Conservation (phyloP, 2,888 invertebrate genomes). For the Phania funesta region DNA sequence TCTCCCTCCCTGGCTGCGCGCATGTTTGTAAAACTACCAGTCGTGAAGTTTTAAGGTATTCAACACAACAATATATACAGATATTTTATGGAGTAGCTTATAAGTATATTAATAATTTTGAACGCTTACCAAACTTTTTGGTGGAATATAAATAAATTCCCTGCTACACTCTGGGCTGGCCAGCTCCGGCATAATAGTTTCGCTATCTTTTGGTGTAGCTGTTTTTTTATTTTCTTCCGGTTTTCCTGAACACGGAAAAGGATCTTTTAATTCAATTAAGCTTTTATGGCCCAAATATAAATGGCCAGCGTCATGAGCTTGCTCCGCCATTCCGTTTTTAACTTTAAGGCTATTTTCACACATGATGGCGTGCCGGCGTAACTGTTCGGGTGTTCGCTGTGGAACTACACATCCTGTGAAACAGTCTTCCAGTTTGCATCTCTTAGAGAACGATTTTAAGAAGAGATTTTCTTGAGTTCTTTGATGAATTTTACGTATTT, state of each 20-base stretch:
- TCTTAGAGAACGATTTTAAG: slow-evolving; percentile 67
- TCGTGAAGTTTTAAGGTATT: too few relatives aligned
- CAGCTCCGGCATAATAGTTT: slow-evolving; percentile 69
- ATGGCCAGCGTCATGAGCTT: slow-evolving; percentile 71
- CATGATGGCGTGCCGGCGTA: slow-evolving; percentile 71
- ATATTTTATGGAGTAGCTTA: not conserved
- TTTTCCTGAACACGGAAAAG: slow-evolving; percentile 67
- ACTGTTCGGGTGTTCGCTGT: slow-evolving; percentile 71
- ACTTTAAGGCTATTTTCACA: slow-evolving; percentile 71
- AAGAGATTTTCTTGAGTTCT: slow-evolving; percentile 74
- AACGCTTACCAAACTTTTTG: slow-evolving; percentile 74
- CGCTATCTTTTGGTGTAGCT: slow-evolving; percentile 61
- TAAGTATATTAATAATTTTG: not conserved
- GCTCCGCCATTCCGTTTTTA: slow-evolving; percentile 66
- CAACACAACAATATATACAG: not conserved
- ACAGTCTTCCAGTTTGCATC: slow-evolving; percentile 71
- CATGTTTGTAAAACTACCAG: too few relatives aligned
- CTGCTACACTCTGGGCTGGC: slow-evolving; percentile 74
- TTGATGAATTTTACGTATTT: slow-evolving; percentile 73
- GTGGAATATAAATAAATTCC: slow-evolving; percentile 72
- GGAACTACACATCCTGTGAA: slow-evolving; percentile 73
- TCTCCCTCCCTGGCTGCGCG: too few relatives aligned
- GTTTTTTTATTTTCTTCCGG: slow-evolving; percentile 57
- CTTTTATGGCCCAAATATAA: slow-evolving; percentile 58
- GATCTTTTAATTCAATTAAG: slow-evolving; percentile 72